phyloP scores from a whole-genome alignment of 2,888 invertebrate genomes.

The Macaria liturata region DNA sequence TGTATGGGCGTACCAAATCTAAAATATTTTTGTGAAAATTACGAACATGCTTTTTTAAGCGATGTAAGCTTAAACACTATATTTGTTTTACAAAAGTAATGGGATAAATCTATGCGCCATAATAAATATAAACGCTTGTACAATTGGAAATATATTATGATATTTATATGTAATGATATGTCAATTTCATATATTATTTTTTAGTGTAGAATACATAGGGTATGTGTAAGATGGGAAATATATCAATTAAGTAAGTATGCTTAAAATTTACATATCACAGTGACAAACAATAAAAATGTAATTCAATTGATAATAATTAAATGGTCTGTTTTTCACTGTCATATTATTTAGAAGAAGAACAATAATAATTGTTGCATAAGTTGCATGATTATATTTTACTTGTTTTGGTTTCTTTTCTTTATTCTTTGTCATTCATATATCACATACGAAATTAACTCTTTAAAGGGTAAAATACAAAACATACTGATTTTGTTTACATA shows the following conservation, averaged over 20 bases:
- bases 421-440: too few relatives aligned
- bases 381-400: too few relatives aligned
- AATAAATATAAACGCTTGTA: constrained; percentile 54
- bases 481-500: too few relatives aligned
- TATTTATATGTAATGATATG: constrained; percentile 9
- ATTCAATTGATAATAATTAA: too few relatives aligned
- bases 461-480: too few relatives aligned
- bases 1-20: constrained; percentile 64
- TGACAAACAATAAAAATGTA: constrained; percentile 58
- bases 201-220: constrained; percentile 26
- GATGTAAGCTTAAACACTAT: constrained; percentile 49
- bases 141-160: constrained; percentile 36
- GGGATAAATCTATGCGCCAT: constrained; percentile 52
- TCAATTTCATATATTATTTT: constrained; percentile 37
- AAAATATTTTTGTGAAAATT: constrained; percentile 56
- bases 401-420: too few relatives aligned
- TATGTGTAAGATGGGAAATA: constrained; percentile 33
- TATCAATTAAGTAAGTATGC: constrained; percentile 53
- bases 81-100: constrained; percentile 51
- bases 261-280: constrained; percentile 73
- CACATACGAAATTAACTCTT: too few relatives aligned
- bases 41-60: constrained; percentile 43
- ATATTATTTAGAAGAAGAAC: too few relatives aligned
- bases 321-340: too few relatives aligned
- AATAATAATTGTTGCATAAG: too few relatives aligned